These are phyloP conservation scores for Pungitius pungitius DNA, from an alignment of 2,113 vertebrate species.

Conservation along the genomic window DNA sequence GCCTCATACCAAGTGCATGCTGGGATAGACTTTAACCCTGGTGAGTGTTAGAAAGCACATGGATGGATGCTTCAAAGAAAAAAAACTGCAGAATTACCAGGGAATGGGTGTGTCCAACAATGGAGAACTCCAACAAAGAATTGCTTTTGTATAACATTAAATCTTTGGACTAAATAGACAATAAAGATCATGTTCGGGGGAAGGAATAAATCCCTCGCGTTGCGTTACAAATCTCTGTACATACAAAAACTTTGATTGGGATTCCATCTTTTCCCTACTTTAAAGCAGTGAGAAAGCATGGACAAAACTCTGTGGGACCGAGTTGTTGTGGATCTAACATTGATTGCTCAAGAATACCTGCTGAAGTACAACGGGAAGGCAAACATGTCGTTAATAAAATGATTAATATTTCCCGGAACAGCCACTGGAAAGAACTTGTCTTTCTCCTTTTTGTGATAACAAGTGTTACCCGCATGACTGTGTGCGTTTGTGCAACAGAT, in stretches of 20 bases:
- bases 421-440: not conserved
- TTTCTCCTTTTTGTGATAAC: not conserved
- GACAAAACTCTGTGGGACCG: not conserved
- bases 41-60: not conserved
- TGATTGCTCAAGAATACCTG: not conserved
- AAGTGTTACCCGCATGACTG: not conserved
- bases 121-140: not conserved
- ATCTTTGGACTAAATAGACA: not conserved
- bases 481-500: not conserved
- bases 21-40: not conserved
- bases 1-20: not conserved
- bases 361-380: not conserved
- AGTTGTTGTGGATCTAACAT: not conserved
- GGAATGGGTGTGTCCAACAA: not conserved
- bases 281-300: not conserved
- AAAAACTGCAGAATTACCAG: not conserved
- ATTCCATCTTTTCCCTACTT: not conserved
- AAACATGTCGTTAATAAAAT: slow-evolving; percentile 1
- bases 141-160: not conserved
- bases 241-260: not conserved
- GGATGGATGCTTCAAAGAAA: not conserved
- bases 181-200: not conserved
- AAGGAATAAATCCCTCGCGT: not conserved
- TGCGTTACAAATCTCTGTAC: not conserved
- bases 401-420: not conserved